phyloP scores from a whole-genome alignment of 2,888 invertebrate species.

The Elgonia sp. region DNA sequence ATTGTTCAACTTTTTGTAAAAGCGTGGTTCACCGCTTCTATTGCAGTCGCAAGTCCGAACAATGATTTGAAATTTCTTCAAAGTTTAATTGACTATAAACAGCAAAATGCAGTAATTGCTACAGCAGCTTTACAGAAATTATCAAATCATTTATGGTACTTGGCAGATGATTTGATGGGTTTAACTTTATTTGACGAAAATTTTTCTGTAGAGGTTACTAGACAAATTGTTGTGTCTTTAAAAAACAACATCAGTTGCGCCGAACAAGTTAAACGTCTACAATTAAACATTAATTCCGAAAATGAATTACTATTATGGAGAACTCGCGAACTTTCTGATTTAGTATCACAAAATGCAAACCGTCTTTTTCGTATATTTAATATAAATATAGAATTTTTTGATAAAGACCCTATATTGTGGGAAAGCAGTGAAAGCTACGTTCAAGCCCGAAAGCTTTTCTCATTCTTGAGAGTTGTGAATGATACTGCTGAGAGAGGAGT shows the following conservation, averaged over 20 bases:
- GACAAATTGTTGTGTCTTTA: not conserved
- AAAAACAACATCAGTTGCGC: not conserved
- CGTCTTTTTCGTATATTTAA: slow-evolving; percentile 10
- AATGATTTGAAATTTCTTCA: slow-evolving; percentile 24
- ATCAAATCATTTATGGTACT: slow-evolving; percentile 19
- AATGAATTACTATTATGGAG: slow-evolving; percentile 30
- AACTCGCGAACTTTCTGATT: slow-evolving; percentile 13
- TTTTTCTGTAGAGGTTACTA: not conserved
- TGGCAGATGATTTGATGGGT: not conserved
- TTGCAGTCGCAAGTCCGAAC: slow-evolving; percentile 9
- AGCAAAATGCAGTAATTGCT: not conserved
- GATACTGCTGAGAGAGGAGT: slow-evolving; percentile 42
- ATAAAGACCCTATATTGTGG: slow-evolving; percentile 23
- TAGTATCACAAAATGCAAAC: not conserved
- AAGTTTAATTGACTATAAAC: not conserved
- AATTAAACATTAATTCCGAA: not conserved
- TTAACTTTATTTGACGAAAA: slow-evolving; percentile 4
- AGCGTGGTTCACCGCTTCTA: slow-evolving; percentile 23
- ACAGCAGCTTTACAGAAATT: not conserved
- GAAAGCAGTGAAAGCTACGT: slow-evolving; percentile 10
- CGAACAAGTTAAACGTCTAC: slow-evolving; percentile 8
- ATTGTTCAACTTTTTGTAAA: slow-evolving; percentile 19
- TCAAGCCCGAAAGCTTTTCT: not conserved
- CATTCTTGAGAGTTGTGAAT: slow-evolving; percentile 32
- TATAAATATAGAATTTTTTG: slow-evolving; percentile 17